phyloP scores from a whole-genome alignment of 2,113 vertebrate genomes.

The Paralichthys olivaceus region DNA sequence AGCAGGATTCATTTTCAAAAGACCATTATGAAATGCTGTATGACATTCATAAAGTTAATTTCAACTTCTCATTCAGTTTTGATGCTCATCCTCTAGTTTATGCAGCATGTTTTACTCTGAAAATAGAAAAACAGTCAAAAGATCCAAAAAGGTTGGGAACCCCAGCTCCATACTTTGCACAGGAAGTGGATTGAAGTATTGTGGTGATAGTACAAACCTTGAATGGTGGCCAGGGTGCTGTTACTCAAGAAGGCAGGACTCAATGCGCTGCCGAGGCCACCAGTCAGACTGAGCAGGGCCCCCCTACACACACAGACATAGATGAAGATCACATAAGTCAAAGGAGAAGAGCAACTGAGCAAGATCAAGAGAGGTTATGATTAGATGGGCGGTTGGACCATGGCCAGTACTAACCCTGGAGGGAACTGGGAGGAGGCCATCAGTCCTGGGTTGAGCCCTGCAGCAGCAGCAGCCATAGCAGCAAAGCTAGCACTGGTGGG shows the following conservation, averaged over 20 bases:
- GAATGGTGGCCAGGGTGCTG: constrained; percentile 98
- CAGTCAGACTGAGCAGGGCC: constrained; percentile 94
- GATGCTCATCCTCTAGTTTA: background rate
- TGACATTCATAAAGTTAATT: background rate
- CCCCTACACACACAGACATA: constrained; percentile 83
- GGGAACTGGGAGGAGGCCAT: constrained; percentile 96
- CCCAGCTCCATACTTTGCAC: background rate
- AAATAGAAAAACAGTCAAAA: background rate
- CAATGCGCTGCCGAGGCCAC: constrained; percentile 90
- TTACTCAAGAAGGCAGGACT: constrained; percentile 97
- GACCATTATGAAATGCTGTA: background rate
- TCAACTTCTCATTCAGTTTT: background rate
- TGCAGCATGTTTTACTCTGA: background rate
- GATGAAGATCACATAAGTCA: background rate
- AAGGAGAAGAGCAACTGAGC: background rate
- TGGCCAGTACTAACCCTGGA: constrained; percentile 87
- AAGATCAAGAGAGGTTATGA: background rate
- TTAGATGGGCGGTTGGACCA: background rate
- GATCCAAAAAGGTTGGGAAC: background rate
- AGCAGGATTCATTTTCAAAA: background rate
- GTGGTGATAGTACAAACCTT: constrained; percentile 84
- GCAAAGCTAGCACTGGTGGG: constrained; percentile 94
- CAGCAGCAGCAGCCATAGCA: constrained; percentile 97
- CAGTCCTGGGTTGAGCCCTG: constrained; percentile 93
- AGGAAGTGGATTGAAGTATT: background rate